A percentile compares a stretch with the other conserved stretches of the same genome.
These are phyloP conservation scores for Standfussiana lucernea DNA, from an alignment of 2,888 invertebrate genomes.

Conservation along the genomic window DNA sequence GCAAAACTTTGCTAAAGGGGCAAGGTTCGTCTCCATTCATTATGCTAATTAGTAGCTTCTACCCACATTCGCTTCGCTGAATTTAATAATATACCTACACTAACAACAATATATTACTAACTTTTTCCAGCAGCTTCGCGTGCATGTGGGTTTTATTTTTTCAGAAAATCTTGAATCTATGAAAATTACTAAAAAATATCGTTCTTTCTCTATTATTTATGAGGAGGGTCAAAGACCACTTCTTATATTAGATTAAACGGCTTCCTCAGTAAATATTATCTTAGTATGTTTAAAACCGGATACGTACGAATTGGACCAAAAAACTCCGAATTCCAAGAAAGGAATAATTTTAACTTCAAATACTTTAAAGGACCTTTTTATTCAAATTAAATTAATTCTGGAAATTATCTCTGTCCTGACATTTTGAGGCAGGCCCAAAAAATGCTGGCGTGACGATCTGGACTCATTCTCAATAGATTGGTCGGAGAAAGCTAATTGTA, in stretches of 20 bases:
- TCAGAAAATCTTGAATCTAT: not conserved
- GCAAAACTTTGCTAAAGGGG: not conserved
- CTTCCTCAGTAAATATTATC: constrained; percentile 10
- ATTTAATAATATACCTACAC: constrained; percentile 11
- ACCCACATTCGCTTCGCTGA: not conserved
- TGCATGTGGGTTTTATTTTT: not conserved
- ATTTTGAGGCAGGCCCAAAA: too few species aligned
- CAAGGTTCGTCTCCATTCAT: constrained; percentile 17
- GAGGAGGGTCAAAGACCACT: constrained; percentile 1
- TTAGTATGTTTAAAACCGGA: constrained; percentile 3
- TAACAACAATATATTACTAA: not conserved
- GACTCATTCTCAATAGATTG: too few species aligned
- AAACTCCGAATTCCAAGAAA: constrained; percentile 16
- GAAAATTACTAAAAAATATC: not conserved
- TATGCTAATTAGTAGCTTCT: constrained; percentile 35
- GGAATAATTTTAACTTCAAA: not conserved
- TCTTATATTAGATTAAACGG: not conserved
- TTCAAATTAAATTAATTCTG: too few species aligned
- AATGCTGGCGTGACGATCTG: too few species aligned
- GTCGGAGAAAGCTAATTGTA: too few species aligned
- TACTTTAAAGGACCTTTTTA: not conserved
- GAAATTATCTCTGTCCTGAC: not conserved
- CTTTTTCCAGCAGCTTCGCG: not conserved
- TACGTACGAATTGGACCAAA: not conserved
- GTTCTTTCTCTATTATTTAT: not conserved